Percentiles rank a stretch among this genome's conserved stretches.
phyloP scores from a whole-genome alignment of 1,140 invertebrate species.

The Goniozus legneri region DNA sequence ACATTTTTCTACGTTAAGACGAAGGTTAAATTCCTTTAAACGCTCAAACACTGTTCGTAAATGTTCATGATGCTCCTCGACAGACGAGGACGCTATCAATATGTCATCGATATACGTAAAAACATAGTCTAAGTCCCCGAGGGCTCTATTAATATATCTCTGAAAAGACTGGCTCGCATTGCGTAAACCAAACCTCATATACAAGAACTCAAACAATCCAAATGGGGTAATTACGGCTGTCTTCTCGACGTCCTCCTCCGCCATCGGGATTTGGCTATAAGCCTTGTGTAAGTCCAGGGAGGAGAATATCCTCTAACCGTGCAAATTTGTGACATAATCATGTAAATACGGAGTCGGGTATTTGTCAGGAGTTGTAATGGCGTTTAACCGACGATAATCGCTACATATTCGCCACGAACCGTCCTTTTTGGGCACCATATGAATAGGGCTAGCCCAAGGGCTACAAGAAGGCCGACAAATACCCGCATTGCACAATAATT shows the following conservation, averaged over 20 bases:
- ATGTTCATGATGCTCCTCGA: not conserved
- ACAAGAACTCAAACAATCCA: not conserved
- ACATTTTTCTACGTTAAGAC: not conserved
- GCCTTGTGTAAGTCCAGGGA: not conserved
- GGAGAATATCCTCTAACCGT: not conserved
- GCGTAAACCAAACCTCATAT: not conserved
- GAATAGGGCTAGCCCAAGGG: not conserved
- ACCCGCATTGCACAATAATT: not conserved
- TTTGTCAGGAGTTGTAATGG: not conserved
- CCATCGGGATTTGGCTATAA: no score
- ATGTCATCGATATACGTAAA: constrained; percentile 1
- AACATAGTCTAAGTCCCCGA: not conserved
- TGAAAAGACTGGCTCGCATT: not conserved
- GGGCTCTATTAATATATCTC: not conserved
- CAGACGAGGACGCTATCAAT: not conserved
- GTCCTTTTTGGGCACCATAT: not conserved
- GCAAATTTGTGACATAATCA: not conserved
- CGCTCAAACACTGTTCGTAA: not conserved
- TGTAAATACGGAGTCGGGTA: not conserved
- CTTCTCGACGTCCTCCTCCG: not conserved
- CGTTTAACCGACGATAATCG: not conserved
- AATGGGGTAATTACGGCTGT: no score
- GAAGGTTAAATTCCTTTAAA: not conserved
- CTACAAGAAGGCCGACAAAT: no score
- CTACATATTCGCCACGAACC: not conserved